Conservation (phyloP, 2,113 vertebrate genomes). For the Dipodomys ordii region DNA sequence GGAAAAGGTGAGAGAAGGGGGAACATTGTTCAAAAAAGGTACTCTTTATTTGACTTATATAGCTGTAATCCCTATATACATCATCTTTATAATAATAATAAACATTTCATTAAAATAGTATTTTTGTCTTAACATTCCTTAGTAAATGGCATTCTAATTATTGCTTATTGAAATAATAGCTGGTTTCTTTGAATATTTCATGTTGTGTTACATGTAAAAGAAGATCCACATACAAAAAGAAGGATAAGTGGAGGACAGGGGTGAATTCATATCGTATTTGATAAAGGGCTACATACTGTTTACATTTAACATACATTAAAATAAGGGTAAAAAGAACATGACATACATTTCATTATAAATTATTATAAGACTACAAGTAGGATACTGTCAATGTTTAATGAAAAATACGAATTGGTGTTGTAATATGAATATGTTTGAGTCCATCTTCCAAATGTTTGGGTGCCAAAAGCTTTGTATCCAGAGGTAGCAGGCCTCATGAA, state of each 20-base stretch:
- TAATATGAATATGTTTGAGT: too few species aligned
- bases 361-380: not conserved
- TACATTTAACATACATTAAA: not conserved
- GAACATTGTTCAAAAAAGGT: too few species aligned
- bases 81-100: too few species aligned
- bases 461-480: accelerated
- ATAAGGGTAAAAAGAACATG: not conserved
- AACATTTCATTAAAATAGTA: too few species aligned
- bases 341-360: not conserved
- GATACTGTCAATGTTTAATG: not conserved
- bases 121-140: not conserved
- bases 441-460: not conserved
- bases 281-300: not conserved
- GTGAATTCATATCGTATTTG: accelerated
- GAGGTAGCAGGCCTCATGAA: too few species aligned
- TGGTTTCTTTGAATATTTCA: not conserved
- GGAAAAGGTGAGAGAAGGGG: too few species aligned
- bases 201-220: not conserved
- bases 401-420: not conserved
- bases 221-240: not conserved
- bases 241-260: accelerated
- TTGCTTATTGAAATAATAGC: not conserved
- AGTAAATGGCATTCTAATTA: not conserved
- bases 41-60: too few species aligned
- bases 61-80: too few species aligned